These are phyloP conservation scores for Aspidiotus destructor DNA, from an alignment of 2,888 invertebrate species.

Conservation along the genomic window DNA sequence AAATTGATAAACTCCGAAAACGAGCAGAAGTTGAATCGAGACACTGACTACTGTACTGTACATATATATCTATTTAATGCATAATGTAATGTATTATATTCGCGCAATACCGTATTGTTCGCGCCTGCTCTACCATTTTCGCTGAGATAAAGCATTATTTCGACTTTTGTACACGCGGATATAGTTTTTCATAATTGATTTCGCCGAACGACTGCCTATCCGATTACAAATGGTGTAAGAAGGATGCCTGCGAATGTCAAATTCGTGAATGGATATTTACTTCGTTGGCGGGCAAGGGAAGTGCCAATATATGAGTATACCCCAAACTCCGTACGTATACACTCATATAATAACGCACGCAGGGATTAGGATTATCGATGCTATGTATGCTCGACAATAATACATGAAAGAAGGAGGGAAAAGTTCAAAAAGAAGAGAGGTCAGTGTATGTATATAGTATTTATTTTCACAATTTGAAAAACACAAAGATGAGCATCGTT, in stretches of 20 bases:
- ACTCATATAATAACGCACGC: slow-evolving; percentile 11
- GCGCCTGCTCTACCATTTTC: not conserved
- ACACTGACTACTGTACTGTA: no score
- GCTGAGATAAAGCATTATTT: not conserved
- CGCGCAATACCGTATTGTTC: no score
- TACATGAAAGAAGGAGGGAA: slow-evolving; percentile 4
- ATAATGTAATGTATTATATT: no score
- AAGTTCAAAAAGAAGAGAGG: not conserved
- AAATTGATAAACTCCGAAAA: no score
- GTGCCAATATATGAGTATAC: not conserved
- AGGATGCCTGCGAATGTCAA: not conserved
- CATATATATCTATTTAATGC: no score
- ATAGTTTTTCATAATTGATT: slow-evolving; percentile 9
- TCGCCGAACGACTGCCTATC: not conserved
- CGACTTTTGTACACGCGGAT: not conserved
- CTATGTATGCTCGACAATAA: slow-evolving; percentile 9
- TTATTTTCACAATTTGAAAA: slow-evolving; percentile 27
- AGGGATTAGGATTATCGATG: slow-evolving; percentile 22
- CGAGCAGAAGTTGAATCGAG: no score
- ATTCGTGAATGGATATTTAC: not conserved
- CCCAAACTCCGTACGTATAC: no score
- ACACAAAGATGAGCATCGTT: slow-evolving; percentile 25
- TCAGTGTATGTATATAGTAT: slow-evolving; percentile 6
- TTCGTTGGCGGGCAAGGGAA: not conserved
- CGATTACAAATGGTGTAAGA: slow-evolving; percentile 9